Percentiles rank a stretch among this genome's conserved stretches.
Conservation (phyloP, 2,888 invertebrate species). For the Aethes cnicana region DNA sequence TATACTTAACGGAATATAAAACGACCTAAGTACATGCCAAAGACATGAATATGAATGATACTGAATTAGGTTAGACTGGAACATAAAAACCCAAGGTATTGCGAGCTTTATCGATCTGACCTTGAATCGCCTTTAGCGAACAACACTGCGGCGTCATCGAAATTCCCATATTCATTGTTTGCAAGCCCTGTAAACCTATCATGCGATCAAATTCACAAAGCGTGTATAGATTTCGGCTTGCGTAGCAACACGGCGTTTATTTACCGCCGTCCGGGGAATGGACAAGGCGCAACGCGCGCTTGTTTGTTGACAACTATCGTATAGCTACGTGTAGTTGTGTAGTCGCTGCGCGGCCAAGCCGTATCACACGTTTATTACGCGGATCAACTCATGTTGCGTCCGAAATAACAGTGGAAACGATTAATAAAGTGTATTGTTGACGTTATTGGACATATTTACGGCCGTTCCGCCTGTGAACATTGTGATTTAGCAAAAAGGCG, state of each 20-base stretch:
- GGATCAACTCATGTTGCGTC: conserved; percentile 48
- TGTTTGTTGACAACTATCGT: conserved; percentile 60
- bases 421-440: conserved; percentile 46
- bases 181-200: neutral
- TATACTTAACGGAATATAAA: neutral
- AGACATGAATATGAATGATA: conserved; percentile 3
- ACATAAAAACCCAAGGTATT: conserved; percentile 15
- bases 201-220: conserved; percentile 2
- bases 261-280: conserved; percentile 40
- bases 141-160: conserved; percentile 27
- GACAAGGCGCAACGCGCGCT: conserved; percentile 45
- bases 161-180: conserved; percentile 8
- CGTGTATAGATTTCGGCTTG: conserved; percentile 11
- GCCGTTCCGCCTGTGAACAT: conserved; percentile 43
- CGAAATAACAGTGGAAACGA: conserved; percentile 47
- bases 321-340: conserved; percentile 57
- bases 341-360: conserved; percentile 62
- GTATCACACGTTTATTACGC: conserved; percentile 56
- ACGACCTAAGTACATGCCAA: neutral
- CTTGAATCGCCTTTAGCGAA: conserved; percentile 20
- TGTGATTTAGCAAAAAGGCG: conserved; percentile 67
- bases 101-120: conserved; percentile 29
- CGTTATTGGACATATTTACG: conserved; percentile 42
- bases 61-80: conserved; percentile 1
- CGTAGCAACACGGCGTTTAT: conserved; percentile 17